phyloP scores from a whole-genome alignment of 2,113 vertebrate genomes.

The zebrafish (Danio rerio) region DNA sequence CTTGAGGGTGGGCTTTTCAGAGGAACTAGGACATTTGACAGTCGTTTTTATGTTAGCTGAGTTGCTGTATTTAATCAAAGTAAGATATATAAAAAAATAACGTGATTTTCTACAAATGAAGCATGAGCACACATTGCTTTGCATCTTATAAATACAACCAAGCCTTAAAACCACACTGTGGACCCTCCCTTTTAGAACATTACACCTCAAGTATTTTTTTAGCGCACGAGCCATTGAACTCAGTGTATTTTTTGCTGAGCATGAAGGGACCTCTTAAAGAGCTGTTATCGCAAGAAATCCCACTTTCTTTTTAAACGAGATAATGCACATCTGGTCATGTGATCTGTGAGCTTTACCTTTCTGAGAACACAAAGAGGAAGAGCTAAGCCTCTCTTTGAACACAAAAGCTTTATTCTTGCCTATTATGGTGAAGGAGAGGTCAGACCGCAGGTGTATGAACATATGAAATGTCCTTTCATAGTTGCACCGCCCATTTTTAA shows the following conservation, averaged over 20 bases:
- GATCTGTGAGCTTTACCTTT: constrained; percentile 5
- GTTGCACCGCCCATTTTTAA: no score
- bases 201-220: background rate
- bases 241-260: background rate
- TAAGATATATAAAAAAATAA: no score
- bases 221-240: background rate
- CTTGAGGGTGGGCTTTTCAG: no score
- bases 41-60: no score
- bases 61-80: no score
- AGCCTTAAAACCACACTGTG: no score
- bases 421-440: background rate
- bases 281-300: background rate
- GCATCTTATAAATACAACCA: no score
- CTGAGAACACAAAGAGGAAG: background rate
- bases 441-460: background rate
- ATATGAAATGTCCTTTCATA: no score
- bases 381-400: background rate
- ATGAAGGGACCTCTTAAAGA: background rate
- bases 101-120: no score
- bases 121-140: no score
- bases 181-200: no score
- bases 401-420: constrained; percentile 23
- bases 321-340: background rate
- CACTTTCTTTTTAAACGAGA: background rate
- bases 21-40: no score